These are phyloP conservation scores for Chrysemys picta DNA, from an alignment of 2,113 vertebrate genomes.

Conservation along the genomic window DNA sequence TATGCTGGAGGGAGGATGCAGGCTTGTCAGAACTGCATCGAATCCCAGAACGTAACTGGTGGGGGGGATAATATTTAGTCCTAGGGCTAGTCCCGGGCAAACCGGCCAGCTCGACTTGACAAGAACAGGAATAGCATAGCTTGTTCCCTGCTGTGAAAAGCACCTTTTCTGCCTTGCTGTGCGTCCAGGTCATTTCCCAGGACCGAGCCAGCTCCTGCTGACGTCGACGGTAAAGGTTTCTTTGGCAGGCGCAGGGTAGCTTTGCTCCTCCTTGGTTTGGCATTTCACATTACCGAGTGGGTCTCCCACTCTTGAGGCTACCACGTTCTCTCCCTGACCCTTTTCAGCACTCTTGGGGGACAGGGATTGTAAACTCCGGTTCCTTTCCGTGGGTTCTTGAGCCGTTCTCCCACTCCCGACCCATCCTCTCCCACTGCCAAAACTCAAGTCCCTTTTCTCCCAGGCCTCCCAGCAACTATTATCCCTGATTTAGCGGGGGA, in stretches of 20 bases:
- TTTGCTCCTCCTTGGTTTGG: rapidly evolving
- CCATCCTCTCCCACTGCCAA: rapidly evolving
- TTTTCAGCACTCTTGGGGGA: not conserved
- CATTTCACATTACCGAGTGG: rapidly evolving
- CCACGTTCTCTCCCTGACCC: not conserved
- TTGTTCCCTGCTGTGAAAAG: not conserved
- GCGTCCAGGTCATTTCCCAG: not conserved
- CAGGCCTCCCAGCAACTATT: rapidly evolving
- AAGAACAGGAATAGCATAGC: rapidly evolving
- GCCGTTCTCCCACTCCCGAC: not conserved
- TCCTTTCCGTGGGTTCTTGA: not conserved
- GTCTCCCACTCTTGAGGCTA: not conserved
- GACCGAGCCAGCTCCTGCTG: rapidly evolving
- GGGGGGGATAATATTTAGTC: not conserved
- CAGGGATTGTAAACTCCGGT: rapidly evolving
- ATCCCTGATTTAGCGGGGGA: not conserved
- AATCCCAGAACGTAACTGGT: not conserved
- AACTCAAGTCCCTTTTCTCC: not conserved
- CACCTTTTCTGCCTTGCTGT: not conserved
- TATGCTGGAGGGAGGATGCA: not conserved
- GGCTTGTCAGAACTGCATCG: rapidly evolving
- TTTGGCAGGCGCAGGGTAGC: not conserved
- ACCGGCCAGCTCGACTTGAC: not conserved
- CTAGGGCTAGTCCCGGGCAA: no score
- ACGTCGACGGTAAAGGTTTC: not conserved